Evolutionary conservation across 2,888 invertebrate species (phyloP), one percentile per base, ranked within the genome.

Genomic region (Chymomyza caudatula): DNA sequence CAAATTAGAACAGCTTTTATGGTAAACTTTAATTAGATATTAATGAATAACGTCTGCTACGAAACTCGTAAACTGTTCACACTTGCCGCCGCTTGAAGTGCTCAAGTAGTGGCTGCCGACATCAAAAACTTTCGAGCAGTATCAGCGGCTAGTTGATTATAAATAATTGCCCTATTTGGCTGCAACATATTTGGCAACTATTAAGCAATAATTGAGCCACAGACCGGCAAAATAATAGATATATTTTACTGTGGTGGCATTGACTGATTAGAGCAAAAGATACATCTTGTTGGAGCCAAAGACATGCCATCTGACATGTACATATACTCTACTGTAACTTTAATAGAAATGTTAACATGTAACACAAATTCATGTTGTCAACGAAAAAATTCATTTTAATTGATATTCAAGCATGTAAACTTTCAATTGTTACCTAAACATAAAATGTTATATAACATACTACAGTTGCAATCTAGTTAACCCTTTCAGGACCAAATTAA

Each of bases 1-100:
- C 79, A 82, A 82, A 85, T 82, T 82, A 71, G 82, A 78, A 69
- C 83, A 76, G 67, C 85, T 68, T 78, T 78, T 81, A 76, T 68
- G 82, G 82, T 69, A 63, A 82, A 60, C 61, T 85, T 73, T 78
- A 85, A 81, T 85, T 81, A 74, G 77, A 70, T 82, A 85, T 81
- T 81, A 85, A 81, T 78, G 85, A 76, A 71, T 78, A 37, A 11
- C 11, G 29, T 37, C 44, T 47, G 67, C 54, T 69, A 66, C 63
- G 65, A 68, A 71, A 47, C 15, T 15, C 23, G 25, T 20, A 20
- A 53, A 65, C 74, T 67, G 68, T 73, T 71, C 63, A 65, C 69
- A 75, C 75, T 75, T 76, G 64, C 29, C 29, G 29, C 29, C 25
- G 25, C 5, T 37, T 37, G 2, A 37, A 37, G 29, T 37, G 29